phyloP scores from a whole-genome alignment of 2,797 vertebrate species.

The Sus cebifrons region DNA sequence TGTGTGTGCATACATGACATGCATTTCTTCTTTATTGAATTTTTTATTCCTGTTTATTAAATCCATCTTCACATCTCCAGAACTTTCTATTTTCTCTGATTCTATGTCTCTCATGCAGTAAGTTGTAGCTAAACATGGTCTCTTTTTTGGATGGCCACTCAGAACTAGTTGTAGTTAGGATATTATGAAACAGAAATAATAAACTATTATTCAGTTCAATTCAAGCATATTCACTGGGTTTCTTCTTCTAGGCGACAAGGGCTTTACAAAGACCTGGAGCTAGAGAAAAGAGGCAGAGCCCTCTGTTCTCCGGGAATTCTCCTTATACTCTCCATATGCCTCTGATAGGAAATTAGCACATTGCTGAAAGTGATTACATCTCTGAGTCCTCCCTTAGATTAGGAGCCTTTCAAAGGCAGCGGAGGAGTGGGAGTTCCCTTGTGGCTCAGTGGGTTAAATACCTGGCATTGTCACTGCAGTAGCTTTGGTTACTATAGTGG shows the following conservation, averaged over 20 bases:
- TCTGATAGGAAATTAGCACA: neutral
- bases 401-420: neutral
- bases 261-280: neutral
- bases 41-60: constrained; percentile 37
- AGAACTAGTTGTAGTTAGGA: constrained; percentile 22
- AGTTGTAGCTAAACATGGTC: neutral
- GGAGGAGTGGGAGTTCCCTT: neutral
- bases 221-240: neutral
- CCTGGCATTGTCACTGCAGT: too few relatives aligned
- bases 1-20: neutral
- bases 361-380: neutral
- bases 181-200: constrained; percentile 35
- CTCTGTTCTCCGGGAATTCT: neutral
- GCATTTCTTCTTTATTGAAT: neutral
- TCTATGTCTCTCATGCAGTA: neutral
- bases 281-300: neutral
- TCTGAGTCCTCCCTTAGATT: neutral
- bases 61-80: neutral
- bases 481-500: too few relatives aligned
- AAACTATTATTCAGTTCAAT: constrained; percentile 31
- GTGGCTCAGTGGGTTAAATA: too few relatives aligned
- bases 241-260: neutral
- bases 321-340: neutral
- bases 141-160: neutral
- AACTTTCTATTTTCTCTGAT: neutral